A percentile compares a stretch with the other conserved stretches of the same genome.
phyloP scores from a whole-genome alignment of 2,888 invertebrate genomes.

The Ametastegia equiseti region DNA sequence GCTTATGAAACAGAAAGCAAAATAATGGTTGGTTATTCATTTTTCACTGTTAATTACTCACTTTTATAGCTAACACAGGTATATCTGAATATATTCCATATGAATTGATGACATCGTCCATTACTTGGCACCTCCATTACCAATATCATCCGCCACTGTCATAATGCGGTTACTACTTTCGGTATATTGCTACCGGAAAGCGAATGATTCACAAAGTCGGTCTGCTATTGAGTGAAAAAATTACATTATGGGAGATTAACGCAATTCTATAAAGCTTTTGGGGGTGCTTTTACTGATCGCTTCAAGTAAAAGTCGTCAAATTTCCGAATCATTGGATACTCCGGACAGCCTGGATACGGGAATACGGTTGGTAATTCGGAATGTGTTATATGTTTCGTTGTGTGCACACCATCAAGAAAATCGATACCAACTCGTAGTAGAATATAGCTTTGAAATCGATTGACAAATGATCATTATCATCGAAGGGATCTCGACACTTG shows the following conservation, averaged over 20 bases:
- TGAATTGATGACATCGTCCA: too few species aligned
- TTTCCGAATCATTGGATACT: not conserved
- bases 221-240: not conserved
- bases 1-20: not conserved
- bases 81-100: too few species aligned
- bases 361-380: not conserved
- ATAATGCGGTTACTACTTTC: too few species aligned
- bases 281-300: not conserved
- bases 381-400: not conserved
- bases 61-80: too few species aligned
- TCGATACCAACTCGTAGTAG: not conserved
- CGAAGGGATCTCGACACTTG: not conserved
- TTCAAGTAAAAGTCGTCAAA: not conserved
- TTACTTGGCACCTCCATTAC: too few species aligned
- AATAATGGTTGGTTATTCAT: too few species aligned
- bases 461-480: not conserved
- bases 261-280: not conserved
- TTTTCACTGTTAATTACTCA: too few species aligned
- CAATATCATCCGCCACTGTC: too few species aligned
- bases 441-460: not conserved
- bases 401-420: not conserved
- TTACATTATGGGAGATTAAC: not conserved
- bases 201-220: not conserved
- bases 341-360: not conserved
- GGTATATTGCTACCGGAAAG: not conserved